Evolutionary conservation across 2,113 vertebrate species (phyloP).

Genomic region (Halichoerus grypus): DNA sequence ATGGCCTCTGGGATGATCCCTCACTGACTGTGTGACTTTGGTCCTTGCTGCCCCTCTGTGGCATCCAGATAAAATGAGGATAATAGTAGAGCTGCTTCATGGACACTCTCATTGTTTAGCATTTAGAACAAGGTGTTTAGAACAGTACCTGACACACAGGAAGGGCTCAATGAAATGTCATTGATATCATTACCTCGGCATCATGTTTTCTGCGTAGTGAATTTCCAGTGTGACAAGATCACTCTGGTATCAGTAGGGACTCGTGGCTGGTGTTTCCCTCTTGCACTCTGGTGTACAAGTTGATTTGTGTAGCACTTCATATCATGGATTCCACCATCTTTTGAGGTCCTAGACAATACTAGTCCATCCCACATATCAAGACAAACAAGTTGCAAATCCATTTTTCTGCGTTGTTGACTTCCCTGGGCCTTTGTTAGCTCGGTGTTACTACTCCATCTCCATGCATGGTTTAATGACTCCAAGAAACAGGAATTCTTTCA

Average conservation of each 20-base stretch:
- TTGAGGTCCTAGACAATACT: not conserved
- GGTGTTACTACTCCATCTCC: not conserved
- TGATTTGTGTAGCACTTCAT: not conserved
- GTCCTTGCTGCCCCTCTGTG: not conserved
- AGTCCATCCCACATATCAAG: not conserved
- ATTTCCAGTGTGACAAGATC: not conserved
- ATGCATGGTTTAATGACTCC: not conserved
- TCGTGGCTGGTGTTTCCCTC: not conserved
- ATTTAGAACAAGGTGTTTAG: not conserved
- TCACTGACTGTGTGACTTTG: not conserved
- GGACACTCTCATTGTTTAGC: not conserved
- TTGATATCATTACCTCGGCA: not conserved
- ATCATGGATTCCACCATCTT: not conserved
- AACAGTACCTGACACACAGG: not conserved
- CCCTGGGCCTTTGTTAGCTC: not conserved
- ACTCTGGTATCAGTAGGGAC: not conserved
- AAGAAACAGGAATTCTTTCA: not conserved
- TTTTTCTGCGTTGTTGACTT: not conserved
- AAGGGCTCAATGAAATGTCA: not conserved
- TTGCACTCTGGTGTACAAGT: not conserved
- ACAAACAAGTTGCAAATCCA: fast-evolving
- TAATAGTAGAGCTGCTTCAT: not conserved
- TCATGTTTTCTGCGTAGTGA: not conserved
- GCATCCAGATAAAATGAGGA: not conserved
- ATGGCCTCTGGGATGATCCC: fast-evolving